These are phyloP conservation scores for Toxonevra muliebris DNA, from an alignment of 2,888 invertebrate genomes.

Conservation along the genomic window DNA sequence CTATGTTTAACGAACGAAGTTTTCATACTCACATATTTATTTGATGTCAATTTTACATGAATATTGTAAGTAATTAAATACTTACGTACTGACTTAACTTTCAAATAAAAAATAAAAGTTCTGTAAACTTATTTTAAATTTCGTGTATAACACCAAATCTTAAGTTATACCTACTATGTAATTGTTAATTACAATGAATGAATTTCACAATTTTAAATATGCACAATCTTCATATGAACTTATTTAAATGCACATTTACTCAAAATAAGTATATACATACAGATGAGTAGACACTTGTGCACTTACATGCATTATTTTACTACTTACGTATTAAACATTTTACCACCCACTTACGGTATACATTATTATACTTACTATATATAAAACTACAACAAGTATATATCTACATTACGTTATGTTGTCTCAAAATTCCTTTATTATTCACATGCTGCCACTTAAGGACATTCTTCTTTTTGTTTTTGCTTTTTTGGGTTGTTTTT, in stretches of 20 bases:
- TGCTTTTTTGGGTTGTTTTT: conserved; percentile 18
- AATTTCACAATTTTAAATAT: no score
- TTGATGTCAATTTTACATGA: no score
- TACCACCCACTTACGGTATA: neutral
- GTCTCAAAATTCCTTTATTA: conserved; percentile 17
- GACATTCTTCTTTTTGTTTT: conserved; percentile 16
- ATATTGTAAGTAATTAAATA: no score
- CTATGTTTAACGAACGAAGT: no score
- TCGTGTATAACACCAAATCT: no score
- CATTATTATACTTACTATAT: neutral
- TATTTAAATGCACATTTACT: conserved; percentile 37
- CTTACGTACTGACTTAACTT: no score
- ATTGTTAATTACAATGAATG: no score
- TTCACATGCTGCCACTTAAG: conserved; percentile 27
- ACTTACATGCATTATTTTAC: neutral
- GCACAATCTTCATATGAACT: conserved; percentile 6
- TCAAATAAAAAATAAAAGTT: no score
- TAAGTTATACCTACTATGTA: no score
- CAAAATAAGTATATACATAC: neutral
- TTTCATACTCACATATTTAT: no score
- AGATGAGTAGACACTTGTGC: neutral
- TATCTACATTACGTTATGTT: neutral
- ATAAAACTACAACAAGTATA: neutral
- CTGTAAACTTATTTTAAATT: no score
- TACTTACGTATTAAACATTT: neutral